Evolutionary conservation across 2,888 invertebrate species (phyloP).

Genomic region (Drosophila stalkeri): DNA sequence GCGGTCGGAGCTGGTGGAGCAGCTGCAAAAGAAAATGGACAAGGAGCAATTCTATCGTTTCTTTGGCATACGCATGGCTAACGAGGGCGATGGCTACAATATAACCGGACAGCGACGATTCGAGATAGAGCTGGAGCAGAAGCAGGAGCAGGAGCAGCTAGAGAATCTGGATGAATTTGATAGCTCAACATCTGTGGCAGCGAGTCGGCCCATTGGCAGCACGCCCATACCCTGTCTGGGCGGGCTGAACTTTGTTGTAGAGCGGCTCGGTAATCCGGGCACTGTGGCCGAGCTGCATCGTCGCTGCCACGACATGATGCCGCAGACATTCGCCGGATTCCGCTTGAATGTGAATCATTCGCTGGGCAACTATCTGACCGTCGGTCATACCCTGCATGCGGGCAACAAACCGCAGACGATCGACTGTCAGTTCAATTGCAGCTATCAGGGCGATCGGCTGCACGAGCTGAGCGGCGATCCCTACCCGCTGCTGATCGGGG

Average conservation of each 20-base stretch:
- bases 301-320: constrained; percentile 30
- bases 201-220: background rate
- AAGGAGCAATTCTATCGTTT: constrained; percentile 37
- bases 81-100: constrained; percentile 42
- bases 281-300: constrained; percentile 39
- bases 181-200: background rate
- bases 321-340: constrained; percentile 45
- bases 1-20: background rate
- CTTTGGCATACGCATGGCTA: constrained; percentile 41
- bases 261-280: constrained; percentile 35
- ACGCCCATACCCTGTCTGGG: background rate
- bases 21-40: constrained; percentile 5
- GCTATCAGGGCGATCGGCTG: constrained; percentile 16
- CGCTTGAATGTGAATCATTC: constrained; percentile 17
- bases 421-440: constrained; percentile 34
- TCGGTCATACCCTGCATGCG: constrained; percentile 34
- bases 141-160: constrained; percentile 6
- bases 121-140: constrained; percentile 3
- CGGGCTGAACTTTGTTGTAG: background rate
- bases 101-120: background rate
- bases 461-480: constrained; percentile 18
- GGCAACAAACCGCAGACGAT: background rate
- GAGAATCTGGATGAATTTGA: background rate
- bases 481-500: constrained; percentile 25
- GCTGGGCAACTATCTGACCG: background rate